phyloP scores from a whole-genome alignment of 2,113 vertebrate species.

The Pollimyrus isidori region DNA sequence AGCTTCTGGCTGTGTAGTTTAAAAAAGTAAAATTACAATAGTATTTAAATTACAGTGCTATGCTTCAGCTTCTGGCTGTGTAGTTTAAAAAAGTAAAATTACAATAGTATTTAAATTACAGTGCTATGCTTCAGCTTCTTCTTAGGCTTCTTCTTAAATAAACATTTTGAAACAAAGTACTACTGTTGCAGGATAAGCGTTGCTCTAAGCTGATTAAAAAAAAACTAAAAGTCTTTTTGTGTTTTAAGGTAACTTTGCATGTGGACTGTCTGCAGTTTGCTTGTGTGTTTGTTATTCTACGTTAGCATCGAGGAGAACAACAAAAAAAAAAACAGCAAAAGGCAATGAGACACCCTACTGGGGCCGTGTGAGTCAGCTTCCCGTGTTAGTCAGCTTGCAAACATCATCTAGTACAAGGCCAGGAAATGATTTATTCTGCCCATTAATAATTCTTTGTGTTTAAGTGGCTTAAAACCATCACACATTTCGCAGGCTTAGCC shows the following conservation, averaged over 20 bases:
- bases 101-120: not conserved
- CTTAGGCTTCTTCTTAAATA: not conserved
- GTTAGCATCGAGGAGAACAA: not conserved
- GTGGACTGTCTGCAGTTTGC: not conserved
- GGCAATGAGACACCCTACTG: not conserved
- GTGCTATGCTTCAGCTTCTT: not conserved
- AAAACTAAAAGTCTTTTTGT: not conserved
- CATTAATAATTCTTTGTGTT: conserved; percentile 14
- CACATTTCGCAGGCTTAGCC: not conserved
- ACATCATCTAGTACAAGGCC: not conserved
- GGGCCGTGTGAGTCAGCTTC: not conserved
- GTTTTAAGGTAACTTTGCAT: not conserved
- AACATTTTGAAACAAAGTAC: not conserved
- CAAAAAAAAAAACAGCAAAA: not conserved
- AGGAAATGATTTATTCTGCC: not conserved
- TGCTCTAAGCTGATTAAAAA: not conserved
- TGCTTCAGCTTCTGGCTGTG: no score
- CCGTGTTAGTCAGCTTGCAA: not conserved
- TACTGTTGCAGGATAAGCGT: not conserved
- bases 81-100: not conserved
- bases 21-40: not conserved
- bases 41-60: not conserved
- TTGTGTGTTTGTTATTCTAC: not conserved
- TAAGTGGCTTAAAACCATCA: conserved; percentile 1
- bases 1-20: not conserved